These are phyloP conservation scores for Poecilia gillii DNA, from an alignment of 2,797 vertebrate species.

Conservation along the genomic window DNA sequence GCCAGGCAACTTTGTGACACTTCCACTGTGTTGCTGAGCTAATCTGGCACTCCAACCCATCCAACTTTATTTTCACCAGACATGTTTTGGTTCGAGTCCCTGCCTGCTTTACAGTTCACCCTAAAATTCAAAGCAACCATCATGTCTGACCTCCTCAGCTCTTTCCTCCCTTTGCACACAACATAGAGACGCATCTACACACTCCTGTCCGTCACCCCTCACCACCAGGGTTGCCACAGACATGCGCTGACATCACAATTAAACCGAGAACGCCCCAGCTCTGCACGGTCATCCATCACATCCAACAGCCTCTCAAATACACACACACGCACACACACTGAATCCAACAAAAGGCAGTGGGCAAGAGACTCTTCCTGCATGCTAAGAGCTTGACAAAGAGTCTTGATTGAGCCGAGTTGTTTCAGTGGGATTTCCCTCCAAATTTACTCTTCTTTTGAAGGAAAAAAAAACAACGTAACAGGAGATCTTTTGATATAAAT, in stretches of 20 bases:
- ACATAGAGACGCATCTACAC: slow-evolving; percentile 26
- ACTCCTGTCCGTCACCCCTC: slow-evolving; percentile 64
- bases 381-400: slow-evolving; percentile 49
- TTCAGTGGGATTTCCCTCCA: not conserved
- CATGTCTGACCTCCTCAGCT: slow-evolving; percentile 38
- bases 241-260: slow-evolving; percentile 77
- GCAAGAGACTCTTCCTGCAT: slow-evolving; percentile 49
- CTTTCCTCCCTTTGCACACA: slow-evolving; percentile 10
- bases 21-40: slow-evolving; percentile 6
- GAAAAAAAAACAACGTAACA: not conserved
- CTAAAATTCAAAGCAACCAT: slow-evolving; percentile 35
- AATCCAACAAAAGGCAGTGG: slow-evolving; percentile 13
- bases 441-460: not conserved
- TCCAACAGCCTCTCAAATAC: slow-evolving; percentile 25
- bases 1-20: not conserved
- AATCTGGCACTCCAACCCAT: slow-evolving; percentile 31
- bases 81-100: slow-evolving; percentile 44
- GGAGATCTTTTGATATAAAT: not conserved
- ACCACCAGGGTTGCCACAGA: slow-evolving; percentile 63
- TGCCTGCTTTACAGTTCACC: not conserved
- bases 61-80: slow-evolving; percentile 21
- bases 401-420: slow-evolving; percentile 43
- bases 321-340: slow-evolving; percentile 21
- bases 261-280: slow-evolving; percentile 59
- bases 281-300: slow-evolving; percentile 78